Evolutionary conservation across 2,797 vertebrate species (phyloP).

Genomic region (Cebuella pygmaea): DNA sequence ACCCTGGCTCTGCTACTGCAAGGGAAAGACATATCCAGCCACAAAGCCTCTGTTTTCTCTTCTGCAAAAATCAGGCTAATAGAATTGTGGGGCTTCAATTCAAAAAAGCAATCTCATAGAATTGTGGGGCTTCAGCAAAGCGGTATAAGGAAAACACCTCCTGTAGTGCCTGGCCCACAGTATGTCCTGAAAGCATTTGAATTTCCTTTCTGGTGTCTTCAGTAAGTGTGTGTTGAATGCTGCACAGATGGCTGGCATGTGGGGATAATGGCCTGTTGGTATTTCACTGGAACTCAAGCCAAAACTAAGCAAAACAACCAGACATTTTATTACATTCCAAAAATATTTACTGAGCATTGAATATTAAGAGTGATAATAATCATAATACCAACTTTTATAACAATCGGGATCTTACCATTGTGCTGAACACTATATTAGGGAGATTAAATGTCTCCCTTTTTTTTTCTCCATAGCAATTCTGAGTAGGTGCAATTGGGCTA

Average conservation of each 20-base stretch:
- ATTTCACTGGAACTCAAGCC: constrained; percentile 53
- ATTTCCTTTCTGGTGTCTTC: constrained; percentile 9
- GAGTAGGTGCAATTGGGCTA: neutral
- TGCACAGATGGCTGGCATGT: constrained; percentile 54
- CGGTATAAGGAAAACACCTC: neutral
- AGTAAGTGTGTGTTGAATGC: neutral
- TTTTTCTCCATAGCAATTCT: neutral
- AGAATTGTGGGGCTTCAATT: neutral
- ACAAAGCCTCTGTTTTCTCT: neutral
- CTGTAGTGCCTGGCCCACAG: neutral
- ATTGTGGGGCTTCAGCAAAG: neutral
- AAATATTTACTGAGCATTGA: constrained; percentile 39
- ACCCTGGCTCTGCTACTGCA: rapidly evolving
- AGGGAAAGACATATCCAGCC: neutral
- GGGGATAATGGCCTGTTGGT: constrained; percentile 37
- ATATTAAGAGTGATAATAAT: constrained; percentile 30
- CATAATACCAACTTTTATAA: neutral
- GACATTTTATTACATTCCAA: constrained; percentile 26
- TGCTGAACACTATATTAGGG: neutral
- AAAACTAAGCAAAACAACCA: neutral
- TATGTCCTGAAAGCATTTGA: neutral
- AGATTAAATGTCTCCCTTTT: neutral
- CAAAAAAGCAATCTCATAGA: neutral
- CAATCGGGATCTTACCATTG: neutral
- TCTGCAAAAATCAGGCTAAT: neutral